Percentiles rank a stretch among this genome's conserved stretches.
These are phyloP conservation scores for Leptopilina boulardi DNA, from an alignment of 1,140 invertebrate genomes.

Conservation along the genomic window DNA sequence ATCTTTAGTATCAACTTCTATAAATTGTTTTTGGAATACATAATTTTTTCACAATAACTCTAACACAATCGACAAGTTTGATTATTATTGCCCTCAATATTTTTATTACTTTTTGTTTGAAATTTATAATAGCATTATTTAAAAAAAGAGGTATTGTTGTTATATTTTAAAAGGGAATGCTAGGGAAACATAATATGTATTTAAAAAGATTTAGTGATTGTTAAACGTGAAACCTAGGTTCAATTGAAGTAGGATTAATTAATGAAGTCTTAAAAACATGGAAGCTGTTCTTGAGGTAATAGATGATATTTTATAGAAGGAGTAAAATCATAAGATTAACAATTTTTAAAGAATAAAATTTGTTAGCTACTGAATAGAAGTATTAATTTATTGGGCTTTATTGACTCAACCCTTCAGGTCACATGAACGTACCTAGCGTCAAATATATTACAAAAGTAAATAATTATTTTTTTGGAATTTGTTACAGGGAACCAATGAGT, in stretches of 20 bases:
- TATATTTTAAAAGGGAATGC: background rate
- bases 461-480: conserved; percentile 64
- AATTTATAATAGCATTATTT: background rate
- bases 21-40: conserved; percentile 19
- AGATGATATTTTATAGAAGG: no score
- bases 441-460: conserved; percentile 18
- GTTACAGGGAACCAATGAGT: conserved; percentile 84
- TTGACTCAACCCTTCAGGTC: no score
- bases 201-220: background rate
- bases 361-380: no score
- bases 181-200: background rate
- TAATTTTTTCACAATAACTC: background rate
- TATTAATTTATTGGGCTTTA: no score
- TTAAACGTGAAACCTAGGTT: no score
- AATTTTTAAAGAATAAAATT: no score
- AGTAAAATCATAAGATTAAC: no score
- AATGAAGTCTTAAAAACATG: no score
- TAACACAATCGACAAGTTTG: background rate
- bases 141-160: background rate
- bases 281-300: no score
- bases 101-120: conserved; percentile 15
- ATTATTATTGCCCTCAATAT: conserved; percentile 8
- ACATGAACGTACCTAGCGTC: no score
- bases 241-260: no score
- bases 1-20: conserved; percentile 11